Evolutionary conservation across 2,797 vertebrate genomes (phyloP).

Genomic region (Calcarius lapponicus): DNA sequence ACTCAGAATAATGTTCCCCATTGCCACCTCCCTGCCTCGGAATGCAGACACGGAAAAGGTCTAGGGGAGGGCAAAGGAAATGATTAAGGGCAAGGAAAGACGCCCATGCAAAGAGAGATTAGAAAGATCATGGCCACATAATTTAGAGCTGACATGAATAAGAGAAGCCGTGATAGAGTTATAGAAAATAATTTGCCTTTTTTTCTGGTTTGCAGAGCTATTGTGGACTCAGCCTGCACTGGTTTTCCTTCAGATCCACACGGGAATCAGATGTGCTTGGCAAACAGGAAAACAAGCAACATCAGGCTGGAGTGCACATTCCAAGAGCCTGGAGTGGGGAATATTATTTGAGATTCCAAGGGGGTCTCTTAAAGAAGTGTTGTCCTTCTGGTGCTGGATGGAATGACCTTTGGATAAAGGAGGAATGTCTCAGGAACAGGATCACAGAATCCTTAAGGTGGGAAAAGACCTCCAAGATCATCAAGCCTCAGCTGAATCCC

Average conservation of each 20-base stretch:
- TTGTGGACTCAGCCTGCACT: not conserved
- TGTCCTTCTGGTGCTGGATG: not conserved
- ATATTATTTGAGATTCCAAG: not conserved
- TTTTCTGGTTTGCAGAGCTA: not conserved
- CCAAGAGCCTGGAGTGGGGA: not conserved
- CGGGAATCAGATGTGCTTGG: not conserved
- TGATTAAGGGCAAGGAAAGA: conserved; percentile 54
- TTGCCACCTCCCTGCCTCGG: not conserved
- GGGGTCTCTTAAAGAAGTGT: not conserved
- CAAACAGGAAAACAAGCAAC: not conserved
- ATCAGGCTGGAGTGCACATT: not conserved
- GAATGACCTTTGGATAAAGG: not conserved
- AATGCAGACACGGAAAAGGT: conserved; percentile 19
- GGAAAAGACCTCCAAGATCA: not conserved
- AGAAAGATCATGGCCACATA: conserved; percentile 59
- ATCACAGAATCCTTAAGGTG: not conserved
- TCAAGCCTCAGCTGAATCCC: not conserved
- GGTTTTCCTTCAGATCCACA: not conserved
- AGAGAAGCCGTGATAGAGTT: conserved; percentile 42
- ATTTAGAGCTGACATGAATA: conserved; percentile 54
- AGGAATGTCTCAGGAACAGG: not conserved
- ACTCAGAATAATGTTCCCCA: conserved; percentile 18
- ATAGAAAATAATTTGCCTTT: conserved; percentile 50
- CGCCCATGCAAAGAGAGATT: conserved; percentile 43
- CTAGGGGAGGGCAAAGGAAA: conserved; percentile 52